These are phyloP conservation scores for Chaunax sp. DNA, from an alignment of 2,797 vertebrate species.

Conservation along the genomic window DNA sequence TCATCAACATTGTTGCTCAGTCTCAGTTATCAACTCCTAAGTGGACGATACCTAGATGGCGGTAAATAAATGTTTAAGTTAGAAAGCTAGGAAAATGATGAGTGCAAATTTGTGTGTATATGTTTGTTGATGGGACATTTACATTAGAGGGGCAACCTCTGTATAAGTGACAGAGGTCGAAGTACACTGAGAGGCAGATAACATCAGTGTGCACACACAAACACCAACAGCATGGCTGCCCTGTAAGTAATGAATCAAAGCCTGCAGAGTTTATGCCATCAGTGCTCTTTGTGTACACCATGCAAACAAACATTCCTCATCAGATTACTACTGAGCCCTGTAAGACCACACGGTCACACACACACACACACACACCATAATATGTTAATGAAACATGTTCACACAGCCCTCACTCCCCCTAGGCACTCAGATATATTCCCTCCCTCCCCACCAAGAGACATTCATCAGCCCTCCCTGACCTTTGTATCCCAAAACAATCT, in stretches of 20 bases:
- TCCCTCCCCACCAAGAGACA: conserved; percentile 7
- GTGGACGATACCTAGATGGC: not conserved
- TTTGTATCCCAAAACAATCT: conserved; percentile 17
- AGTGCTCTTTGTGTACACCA: conserved; percentile 32
- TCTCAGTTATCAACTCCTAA: conserved; percentile 9
- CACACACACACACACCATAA: conserved; percentile 17
- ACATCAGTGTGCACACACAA: conserved; percentile 4
- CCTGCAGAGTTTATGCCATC: conserved; percentile 22
- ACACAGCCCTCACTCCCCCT: conserved; percentile 15
- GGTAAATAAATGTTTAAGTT: conserved; percentile 10
- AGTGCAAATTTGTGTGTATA: not conserved
- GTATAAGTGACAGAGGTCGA: conserved; percentile 39
- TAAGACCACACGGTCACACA: conserved; percentile 19
- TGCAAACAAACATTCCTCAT: conserved; percentile 75
- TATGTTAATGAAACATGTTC: conserved; percentile 26
- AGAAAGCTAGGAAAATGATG: not conserved
- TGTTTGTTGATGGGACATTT: conserved; percentile 31
- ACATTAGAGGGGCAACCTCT: not conserved
- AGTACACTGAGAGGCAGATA: conserved; percentile 48
- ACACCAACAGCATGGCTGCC: conserved; percentile 17
- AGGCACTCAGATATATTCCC: too few species aligned
- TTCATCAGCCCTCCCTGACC: conserved; percentile 17
- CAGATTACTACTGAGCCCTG: conserved; percentile 74
- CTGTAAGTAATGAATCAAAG: conserved; percentile 12
- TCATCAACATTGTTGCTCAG: not conserved